Percentiles rank a stretch among this genome's conserved stretches.
Conservation (phyloP, 2,888 invertebrate genomes). For the Zelleria hepariella region DNA sequence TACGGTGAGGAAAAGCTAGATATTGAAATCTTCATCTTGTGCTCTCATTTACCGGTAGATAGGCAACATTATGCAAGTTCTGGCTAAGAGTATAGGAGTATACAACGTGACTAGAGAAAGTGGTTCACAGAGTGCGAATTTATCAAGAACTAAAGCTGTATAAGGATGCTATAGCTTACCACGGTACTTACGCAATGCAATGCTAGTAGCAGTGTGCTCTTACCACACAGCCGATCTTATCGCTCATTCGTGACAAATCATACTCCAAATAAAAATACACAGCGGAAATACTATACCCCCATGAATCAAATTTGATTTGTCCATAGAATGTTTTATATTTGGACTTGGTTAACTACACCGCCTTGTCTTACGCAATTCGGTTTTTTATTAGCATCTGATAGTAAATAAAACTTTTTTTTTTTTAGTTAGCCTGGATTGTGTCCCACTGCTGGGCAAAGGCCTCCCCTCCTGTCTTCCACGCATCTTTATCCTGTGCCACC, state of each 20-base stretch:
- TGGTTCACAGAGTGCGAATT: slow-evolving; percentile 33
- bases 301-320: slow-evolving; percentile 34
- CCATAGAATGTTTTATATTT: slow-evolving; percentile 37
- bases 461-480: too few species aligned
- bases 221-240: slow-evolving; percentile 21
- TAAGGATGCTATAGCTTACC: slow-evolving; percentile 14
- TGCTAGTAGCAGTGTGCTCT: slow-evolving; percentile 7
- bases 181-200: slow-evolving; percentile 18
- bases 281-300: background rate
- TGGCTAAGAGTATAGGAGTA: background rate
- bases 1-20: background rate
- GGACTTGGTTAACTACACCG: slow-evolving; percentile 27
- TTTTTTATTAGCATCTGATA: slow-evolving; percentile 23
- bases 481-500: too few species aligned
- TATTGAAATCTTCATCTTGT: background rate
- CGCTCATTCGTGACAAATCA: slow-evolving; percentile 24
- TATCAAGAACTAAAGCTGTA: slow-evolving; percentile 28
- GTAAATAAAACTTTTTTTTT: slow-evolving; percentile 9
- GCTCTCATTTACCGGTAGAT: background rate
- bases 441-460: too few species aligned
- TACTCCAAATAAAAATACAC: slow-evolving; percentile 7
- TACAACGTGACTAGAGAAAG: slow-evolving; percentile 46
- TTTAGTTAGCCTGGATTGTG: too few species aligned
- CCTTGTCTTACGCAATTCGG: slow-evolving; percentile 25
- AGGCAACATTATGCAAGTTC: background rate